phyloP scores from a whole-genome alignment of 2,797 vertebrate genomes.

The Halcyon smyrnensis region DNA sequence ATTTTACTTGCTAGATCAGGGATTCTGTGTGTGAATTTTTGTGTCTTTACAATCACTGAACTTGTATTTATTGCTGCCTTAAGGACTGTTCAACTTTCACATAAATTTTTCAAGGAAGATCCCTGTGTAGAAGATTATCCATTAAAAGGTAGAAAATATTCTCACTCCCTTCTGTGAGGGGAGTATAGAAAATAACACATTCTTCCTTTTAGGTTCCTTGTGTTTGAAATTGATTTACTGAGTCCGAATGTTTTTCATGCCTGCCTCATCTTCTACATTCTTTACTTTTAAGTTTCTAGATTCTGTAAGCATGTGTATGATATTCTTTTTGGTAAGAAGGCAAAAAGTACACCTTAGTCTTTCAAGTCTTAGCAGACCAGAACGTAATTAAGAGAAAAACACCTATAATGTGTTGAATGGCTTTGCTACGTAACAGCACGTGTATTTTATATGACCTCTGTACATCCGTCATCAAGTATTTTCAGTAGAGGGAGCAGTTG shows the following conservation, averaged over 20 bases:
- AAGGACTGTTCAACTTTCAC: neutral
- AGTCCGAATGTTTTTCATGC: neutral
- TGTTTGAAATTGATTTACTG: neutral
- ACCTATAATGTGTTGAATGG: neutral
- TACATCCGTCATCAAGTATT: neutral
- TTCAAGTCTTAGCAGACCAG: neutral
- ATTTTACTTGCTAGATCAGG: neutral
- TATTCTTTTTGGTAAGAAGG: neutral
- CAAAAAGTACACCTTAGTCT: neutral
- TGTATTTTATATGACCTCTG: neutral
- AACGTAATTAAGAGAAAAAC: neutral
- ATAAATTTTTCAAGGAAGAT: neutral
- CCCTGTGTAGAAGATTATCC: neutral
- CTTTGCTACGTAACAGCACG: neutral
- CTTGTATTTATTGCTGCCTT: no score
- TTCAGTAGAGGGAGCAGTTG: conserved; percentile 75
- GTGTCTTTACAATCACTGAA: neutral
- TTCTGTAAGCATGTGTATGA: neutral
- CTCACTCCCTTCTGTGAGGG: neutral
- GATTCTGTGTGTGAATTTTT: neutral
- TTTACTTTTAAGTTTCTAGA: neutral
- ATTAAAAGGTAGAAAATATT: neutral
- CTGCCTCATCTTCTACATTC: rapidly evolving
- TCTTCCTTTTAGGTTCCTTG: neutral
- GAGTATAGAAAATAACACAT: neutral